Evolutionary conservation across 2,797 vertebrate species (phyloP).

Genomic region (Phoebastria nigripes): DNA sequence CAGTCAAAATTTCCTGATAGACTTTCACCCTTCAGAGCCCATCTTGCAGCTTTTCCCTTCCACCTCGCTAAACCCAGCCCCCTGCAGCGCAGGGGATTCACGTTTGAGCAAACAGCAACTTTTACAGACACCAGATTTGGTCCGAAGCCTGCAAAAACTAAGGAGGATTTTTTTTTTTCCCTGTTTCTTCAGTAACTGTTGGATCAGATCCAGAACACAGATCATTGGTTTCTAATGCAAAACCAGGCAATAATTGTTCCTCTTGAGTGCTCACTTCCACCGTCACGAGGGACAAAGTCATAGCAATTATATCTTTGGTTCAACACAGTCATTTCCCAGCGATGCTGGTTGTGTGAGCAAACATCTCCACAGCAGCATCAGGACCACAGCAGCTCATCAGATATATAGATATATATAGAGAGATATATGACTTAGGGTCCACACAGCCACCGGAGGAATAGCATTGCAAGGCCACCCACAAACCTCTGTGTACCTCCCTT

Average conservation of each 20-base stretch:
- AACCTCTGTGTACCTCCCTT: background rate
- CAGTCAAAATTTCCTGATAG: background rate
- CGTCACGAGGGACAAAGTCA: background rate
- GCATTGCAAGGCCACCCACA: background rate
- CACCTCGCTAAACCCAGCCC: background rate
- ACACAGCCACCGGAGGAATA: background rate
- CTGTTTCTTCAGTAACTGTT: background rate
- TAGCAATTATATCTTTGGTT: background rate
- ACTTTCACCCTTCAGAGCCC: background rate
- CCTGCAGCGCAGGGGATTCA: background rate
- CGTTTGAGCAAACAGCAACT: background rate
- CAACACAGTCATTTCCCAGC: background rate
- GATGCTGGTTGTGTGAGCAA: background rate
- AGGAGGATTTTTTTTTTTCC: background rate
- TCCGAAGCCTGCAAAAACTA: background rate
- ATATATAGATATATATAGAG: no score
- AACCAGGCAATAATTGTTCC: background rate
- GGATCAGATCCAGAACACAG: background rate
- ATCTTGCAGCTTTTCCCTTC: background rate
- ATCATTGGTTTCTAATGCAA: background rate
- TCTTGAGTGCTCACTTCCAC: background rate
- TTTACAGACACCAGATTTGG: background rate
- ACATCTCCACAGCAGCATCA: background rate
- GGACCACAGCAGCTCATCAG: background rate
- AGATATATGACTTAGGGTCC: background rate